A percentile compares a stretch with the other conserved stretches of the same genome.
phyloP scores from a whole-genome alignment of 2,113 vertebrate species.

The Myotis yumanensis region DNA sequence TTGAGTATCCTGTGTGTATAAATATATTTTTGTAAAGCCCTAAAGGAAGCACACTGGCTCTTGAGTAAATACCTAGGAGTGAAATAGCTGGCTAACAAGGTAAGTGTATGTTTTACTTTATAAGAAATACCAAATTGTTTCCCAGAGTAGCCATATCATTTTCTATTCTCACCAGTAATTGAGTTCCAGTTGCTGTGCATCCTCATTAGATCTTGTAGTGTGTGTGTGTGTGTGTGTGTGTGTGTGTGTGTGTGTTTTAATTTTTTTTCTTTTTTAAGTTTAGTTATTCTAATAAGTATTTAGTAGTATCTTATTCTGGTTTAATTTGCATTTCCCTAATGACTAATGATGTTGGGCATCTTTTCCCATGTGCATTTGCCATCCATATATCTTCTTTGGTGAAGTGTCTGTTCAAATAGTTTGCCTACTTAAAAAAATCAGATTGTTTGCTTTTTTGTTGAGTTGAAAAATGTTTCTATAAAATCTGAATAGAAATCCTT shows the following conservation, averaged over 20 bases:
- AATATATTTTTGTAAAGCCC: not conserved
- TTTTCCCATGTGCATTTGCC: not conserved
- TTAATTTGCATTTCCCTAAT: slow-evolving; percentile 9
- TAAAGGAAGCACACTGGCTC: not conserved
- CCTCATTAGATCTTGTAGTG: not conserved
- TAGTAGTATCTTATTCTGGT: not conserved
- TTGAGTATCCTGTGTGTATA: not conserved
- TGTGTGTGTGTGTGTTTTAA: not conserved
- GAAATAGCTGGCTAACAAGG: not conserved
- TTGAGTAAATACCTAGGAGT: not conserved
- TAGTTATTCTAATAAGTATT: not conserved
- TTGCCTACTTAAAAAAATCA: not conserved
- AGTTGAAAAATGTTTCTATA: not conserved
- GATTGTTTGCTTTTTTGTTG: not conserved
- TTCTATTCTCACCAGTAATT: not conserved
- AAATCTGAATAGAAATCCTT: slow-evolving; percentile 12
- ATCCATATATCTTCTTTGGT: not conserved
- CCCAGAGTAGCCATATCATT: not conserved
- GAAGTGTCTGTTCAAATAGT: not conserved
- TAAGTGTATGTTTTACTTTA: not conserved
- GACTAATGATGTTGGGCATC: not conserved
- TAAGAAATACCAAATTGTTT: not conserved
- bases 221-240: too few relatives aligned
- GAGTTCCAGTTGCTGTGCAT: not conserved
- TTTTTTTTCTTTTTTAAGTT: not conserved